phyloP scores from a whole-genome alignment of 2,797 vertebrate genomes.

The Stomatorhinus walkeri region DNA sequence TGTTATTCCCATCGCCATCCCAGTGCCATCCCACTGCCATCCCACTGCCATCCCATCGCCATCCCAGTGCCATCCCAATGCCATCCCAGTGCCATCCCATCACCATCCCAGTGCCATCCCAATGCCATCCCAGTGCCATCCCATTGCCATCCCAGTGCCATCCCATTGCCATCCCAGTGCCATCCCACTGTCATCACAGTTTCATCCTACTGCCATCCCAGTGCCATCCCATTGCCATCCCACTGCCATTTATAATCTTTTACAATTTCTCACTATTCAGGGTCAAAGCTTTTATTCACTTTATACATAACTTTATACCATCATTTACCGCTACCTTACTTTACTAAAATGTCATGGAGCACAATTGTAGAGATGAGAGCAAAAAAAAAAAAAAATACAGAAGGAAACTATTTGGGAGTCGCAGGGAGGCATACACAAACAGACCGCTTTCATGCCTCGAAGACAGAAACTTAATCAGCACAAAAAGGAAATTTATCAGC shows the following conservation, averaged over 20 bases:
- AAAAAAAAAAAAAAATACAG: slow-evolving; percentile 14
- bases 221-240: slow-evolving; percentile 35
- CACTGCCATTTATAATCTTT: slow-evolving; percentile 67
- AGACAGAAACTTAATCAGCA: neutral
- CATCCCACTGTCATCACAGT: no score
- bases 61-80: no score
- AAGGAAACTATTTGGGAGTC: slow-evolving; percentile 13
- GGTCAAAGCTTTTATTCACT: slow-evolving; percentile 59
- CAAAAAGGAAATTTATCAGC: neutral
- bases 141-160: slow-evolving; percentile 53
- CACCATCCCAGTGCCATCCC: slow-evolving; percentile 56
- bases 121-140: no score
- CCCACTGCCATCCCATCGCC: slow-evolving; percentile 54
- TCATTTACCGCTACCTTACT: slow-evolving; percentile 48
- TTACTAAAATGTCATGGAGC: slow-evolving; percentile 12
- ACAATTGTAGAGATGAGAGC: neutral
- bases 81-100: no score
- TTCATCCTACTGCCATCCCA: slow-evolving; percentile 53
- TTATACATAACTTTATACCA: slow-evolving; percentile 63
- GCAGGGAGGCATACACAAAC: slow-evolving; percentile 3
- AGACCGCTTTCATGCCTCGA: neutral
- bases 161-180: neutral
- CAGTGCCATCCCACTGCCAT: no score
- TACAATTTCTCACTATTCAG: slow-evolving; percentile 65
- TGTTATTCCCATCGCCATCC: slow-evolving; percentile 65